Evolutionary conservation across 37 sponge, comb jelly and placozoan genomes (phyloP).

Genomic region (Bolinopsis microptera): DNA sequence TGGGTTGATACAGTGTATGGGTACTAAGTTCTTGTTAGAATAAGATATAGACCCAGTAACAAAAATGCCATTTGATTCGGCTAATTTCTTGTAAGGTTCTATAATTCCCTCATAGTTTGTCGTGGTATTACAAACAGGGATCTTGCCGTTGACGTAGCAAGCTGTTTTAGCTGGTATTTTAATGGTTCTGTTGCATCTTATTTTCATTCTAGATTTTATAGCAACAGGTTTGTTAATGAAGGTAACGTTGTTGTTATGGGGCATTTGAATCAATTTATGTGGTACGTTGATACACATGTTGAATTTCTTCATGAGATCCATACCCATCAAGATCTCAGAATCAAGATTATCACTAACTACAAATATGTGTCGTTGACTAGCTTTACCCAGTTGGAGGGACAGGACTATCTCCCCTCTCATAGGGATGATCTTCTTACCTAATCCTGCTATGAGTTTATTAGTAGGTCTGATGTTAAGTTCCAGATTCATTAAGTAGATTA

Average conservation of each 20-base stretch:
- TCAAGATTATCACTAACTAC: constrained; percentile 6
- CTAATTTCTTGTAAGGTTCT: not conserved
- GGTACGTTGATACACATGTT: not conserved
- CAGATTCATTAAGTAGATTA: not conserved
- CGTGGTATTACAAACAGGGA: not conserved
- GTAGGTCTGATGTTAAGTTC: not conserved
- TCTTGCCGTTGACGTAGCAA: not conserved
- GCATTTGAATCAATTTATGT: not conserved
- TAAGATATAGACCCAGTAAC: not conserved
- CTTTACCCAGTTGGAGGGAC: not conserved
- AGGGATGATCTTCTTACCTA: constrained; percentile 10
- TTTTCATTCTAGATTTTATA: constrained; percentile 29
- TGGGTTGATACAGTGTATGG: constrained; percentile 41
- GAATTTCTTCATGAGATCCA: not conserved
- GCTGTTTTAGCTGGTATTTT: constrained; percentile 5
- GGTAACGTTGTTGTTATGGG: not conserved
- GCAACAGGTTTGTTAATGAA: constrained; percentile 2
- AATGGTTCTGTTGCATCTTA: not conserved
- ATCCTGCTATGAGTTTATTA: not conserved
- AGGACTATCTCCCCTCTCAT: constrained; percentile 43
- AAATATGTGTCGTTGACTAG: not conserved
- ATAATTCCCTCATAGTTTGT: constrained; percentile 21
- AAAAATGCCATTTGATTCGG: not conserved
- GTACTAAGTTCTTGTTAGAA: constrained; percentile 4
- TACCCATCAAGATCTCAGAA: constrained; percentile 43